A percentile compares a stretch with the other conserved stretches of the same genome.
Conservation (phyloP, 2,888 invertebrate genomes). For the Bombyx huttoni region DNA sequence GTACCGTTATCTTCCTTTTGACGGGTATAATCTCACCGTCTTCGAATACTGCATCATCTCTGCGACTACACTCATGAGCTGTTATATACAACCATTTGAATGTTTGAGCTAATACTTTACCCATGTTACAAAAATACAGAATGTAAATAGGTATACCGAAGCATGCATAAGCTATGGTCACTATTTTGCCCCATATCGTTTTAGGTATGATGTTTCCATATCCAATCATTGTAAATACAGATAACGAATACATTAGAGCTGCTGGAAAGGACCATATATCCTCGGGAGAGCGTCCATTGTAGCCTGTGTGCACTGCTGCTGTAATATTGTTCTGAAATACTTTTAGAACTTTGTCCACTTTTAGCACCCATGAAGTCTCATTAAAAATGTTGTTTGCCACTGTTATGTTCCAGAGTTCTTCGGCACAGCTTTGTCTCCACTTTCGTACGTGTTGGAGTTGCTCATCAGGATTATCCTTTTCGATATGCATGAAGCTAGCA, state of each 20-base stretch:
- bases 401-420: conserved; percentile 79
- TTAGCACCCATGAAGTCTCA: conserved; percentile 73
- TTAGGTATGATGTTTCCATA: conserved; percentile 90
- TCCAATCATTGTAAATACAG: conserved; percentile 93
- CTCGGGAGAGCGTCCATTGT: conserved; percentile 77
- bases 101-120: conserved; percentile 84
- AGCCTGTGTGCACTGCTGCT: conserved; percentile 77
- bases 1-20: conserved; percentile 83
- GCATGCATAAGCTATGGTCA: conserved; percentile 88
- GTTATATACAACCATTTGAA: conserved; percentile 86
- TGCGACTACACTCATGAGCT: conserved; percentile 79
- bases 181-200: conserved; percentile 86
- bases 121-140: conserved; percentile 91
- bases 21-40: conserved; percentile 63
- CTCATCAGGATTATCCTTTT: conserved; percentile 73
- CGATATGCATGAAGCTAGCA: conserved; percentile 84
- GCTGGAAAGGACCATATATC: conserved; percentile 91
- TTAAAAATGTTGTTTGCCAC: conserved; percentile 79
- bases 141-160: conserved; percentile 91
- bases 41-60: conserved; percentile 55
- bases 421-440: conserved; percentile 72
- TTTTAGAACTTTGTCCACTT: conserved; percentile 74
- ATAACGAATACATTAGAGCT: conserved; percentile 89
- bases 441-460: conserved; percentile 60
- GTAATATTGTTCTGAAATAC: conserved; percentile 80